Evolutionary conservation across 2,797 vertebrate genomes (phyloP), one percentile per base, ranked within the genome.

Genomic region (Etheostoma nigrum): DNA sequence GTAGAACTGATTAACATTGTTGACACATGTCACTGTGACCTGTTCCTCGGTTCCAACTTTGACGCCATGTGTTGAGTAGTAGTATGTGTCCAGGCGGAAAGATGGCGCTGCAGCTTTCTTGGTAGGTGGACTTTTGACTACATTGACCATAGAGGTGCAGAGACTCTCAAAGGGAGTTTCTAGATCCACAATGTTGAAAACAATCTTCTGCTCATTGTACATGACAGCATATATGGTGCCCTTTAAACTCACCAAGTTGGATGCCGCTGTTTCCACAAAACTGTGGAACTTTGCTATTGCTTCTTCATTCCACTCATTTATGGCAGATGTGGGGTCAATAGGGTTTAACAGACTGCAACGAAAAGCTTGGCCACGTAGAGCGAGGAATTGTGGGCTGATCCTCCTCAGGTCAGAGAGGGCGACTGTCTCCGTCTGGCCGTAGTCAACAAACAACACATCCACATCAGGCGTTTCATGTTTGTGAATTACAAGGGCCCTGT

Each of bases 321-420:
- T 91, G 8, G 80, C 85, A 45, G 93, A 94, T 1, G 81, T 85
- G 0, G 96, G 95, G 1, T 96, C 92, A 81, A 95, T 91, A 65
- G 96, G 93, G 79, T 97, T 99, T 80, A 97, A 96, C 78, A 99
- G 93, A 84, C 97, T 97, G 88, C 98, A 99, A 78, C 96, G 95
- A 89, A 99, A 97, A 48, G 98, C 98, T 88, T 99, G 97, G 66
- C 96, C 95, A 36, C 94, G 94, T 21, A 98, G 78, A 30, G 84
- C 76, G 7, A 99, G 93, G 82, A 99, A 98, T 1, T 85, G 76
- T 19, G 95, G 93, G 14, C 64, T 52, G 64, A 96, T 95, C 19
- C 84, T 93, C 61, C 96, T 94, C 33, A 99, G 90, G 62, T 96
- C 93, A 14, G 85, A 89, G 48, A 96, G 3, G 19, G 95, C 82